phyloP scores from a whole-genome alignment of 2,888 invertebrate genomes.

The Drosophila lutescens region DNA sequence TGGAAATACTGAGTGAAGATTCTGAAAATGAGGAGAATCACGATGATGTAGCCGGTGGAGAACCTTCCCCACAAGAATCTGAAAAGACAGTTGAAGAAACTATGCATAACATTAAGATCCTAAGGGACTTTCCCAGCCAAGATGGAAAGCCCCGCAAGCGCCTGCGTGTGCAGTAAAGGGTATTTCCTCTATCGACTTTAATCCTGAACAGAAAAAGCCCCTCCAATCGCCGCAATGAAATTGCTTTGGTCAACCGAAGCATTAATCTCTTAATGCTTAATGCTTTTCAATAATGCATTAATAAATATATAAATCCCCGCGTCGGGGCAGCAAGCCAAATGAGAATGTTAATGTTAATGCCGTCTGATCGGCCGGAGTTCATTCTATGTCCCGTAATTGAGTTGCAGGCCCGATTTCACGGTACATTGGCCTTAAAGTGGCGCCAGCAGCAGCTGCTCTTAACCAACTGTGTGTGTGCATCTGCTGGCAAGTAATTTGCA shows the following conservation, averaged over 20 bases:
- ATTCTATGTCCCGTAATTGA: conserved; percentile 34
- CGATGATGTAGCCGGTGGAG: background rate
- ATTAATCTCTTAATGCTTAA: conserved; percentile 46
- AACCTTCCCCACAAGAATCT: background rate
- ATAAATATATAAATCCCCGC: conserved; percentile 37
- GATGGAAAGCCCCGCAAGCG: background rate
- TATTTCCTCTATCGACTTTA: conserved; percentile 3
- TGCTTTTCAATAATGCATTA: conserved; percentile 17
- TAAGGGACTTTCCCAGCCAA: background rate
- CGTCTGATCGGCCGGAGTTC: background rate
- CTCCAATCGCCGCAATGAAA: conserved; percentile 22
- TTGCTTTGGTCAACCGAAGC: conserved; percentile 36
- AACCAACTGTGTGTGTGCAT: conserved; percentile 15
- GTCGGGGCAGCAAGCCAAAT: conserved; percentile 25
- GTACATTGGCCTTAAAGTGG: conserved; percentile 48
- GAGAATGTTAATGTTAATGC: conserved; percentile 24
- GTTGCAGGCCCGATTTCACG: conserved; percentile 41
- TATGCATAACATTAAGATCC: background rate
- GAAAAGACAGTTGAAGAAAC: too few species aligned
- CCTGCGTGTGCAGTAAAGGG: conserved; percentile 4
- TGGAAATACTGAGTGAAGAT: conserved; percentile 85
- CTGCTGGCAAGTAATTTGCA: conserved; percentile 65
- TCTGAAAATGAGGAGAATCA: background rate
- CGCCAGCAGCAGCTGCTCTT: conserved; percentile 28
- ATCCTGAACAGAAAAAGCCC: background rate